Base-by-base conservation (phyloP, 2,888 invertebrate species). In the Sarcophaga variegata region DNA sequence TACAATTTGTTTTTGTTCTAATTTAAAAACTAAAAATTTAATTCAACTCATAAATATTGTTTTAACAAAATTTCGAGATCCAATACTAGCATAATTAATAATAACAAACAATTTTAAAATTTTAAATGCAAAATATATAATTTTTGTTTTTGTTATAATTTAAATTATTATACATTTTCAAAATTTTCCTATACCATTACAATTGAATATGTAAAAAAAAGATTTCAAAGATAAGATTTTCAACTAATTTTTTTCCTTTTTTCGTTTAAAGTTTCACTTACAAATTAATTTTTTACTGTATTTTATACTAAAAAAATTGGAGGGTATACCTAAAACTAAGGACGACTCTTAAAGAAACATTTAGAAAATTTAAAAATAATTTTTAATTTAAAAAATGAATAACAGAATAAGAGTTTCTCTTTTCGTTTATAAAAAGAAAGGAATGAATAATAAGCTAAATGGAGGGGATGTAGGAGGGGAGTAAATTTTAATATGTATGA, bases 361-460 rank as follows among this genome's bases (percentile, higher is more conserved):
- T 11, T 80, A 59, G 49, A 20, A 20, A 25, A 60, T 72, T 69
- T 49, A 76, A 71, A 22, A 69, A 69, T 27, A 67, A 60, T 54
- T 20, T 49, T 14, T 47, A 76, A 37, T 37, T 63, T 47, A 12
- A 80, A 79, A 64, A 67, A 12, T 14, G 60, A 25, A 59, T 47
- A 47, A 69, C 8, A 54, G 37, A 37, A 37, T 37, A 37, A 37
- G 37, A 37, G 37, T 37, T 37, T 37, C 37, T 37, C 37, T 37
- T 37, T 37, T 37, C 37, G 37, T 4, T 64, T 64, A 72, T 77
- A 20, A 64, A 45, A 10, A 47, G n/a, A 70, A 17, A 71, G 72
- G 78, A 83, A 83, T 78, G 70, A 83, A 72, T 66, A 67, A 76
- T 70, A 67, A 47, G 5, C 45, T 37, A 54, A 77, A 49, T 77